Evolutionary conservation across 1,140 invertebrate species (phyloP), one percentile per base, ranked within the genome.

Genomic region (Brachionus rubens): DNA sequence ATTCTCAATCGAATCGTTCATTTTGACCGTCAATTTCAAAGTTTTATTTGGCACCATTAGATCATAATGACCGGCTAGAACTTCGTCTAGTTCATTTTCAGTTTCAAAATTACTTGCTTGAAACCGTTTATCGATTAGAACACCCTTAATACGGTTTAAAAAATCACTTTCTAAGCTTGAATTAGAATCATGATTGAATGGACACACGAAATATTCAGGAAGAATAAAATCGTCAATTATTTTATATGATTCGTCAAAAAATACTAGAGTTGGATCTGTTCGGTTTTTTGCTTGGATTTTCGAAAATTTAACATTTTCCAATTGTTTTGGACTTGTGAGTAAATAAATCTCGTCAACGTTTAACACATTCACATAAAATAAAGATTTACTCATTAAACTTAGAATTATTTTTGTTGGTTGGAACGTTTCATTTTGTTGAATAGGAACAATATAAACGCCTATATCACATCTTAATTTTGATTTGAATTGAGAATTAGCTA

Each of bases 401-500:
- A 65, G 24, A 24, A 65, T 65, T 43, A 65, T 1, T 43, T 43
- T 65, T 1, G 9, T 21, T 26, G 59, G 19, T 2, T 65, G 16
- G 21, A 43, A 30, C 0, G 24, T 14, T 14, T 43, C 2, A 24
- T 10, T 65, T 46, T 46, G 5, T 10, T 9, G 1, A 14, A 24
- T 41, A 10, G 40, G 33, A 26, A 36, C 21, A 24, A 65, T 24
- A 24, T 65, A 36, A 19, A 65, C 24, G 1, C 40, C 19, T 14
- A 65, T 12, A 41, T 65, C 59, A 12, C 36, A 65, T 43, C 59
- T 65, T 14, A 65, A 28, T 14, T 65, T 65, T 12, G n/a, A 43
- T 65, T 65, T 65, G 26, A 65, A 43, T 43, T 65, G 59, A 65
- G 59, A 65, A 24, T 65, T 65, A 16, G 59, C 59, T 6, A 65